Evolutionary conservation across 2,113 vertebrate species (phyloP).

Genomic region (Morone chrysops): DNA sequence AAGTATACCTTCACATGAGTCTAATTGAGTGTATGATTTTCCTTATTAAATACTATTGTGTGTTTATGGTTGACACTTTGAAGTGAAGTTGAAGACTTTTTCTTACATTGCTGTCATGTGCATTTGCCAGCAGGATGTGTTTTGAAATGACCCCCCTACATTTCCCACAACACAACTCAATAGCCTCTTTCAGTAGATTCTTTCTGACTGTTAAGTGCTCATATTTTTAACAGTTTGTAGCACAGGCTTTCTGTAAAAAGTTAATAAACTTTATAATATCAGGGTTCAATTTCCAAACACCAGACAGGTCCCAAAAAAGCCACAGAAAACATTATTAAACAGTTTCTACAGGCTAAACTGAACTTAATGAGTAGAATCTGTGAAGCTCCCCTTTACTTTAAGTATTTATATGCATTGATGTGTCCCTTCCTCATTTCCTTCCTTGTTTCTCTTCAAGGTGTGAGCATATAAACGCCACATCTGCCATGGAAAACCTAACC

Average conservation of each 20-base stretch:
- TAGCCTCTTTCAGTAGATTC: no score
- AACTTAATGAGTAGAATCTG: not conserved
- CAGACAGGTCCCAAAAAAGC: not conserved
- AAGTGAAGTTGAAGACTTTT: not conserved
- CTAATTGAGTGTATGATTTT: not conserved
- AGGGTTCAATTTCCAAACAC: no score
- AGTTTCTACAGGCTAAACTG: not conserved
- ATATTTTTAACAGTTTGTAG: no score
- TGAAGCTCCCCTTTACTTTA: not conserved
- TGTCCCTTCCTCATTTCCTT: constrained; percentile 7
- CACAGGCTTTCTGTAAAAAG: no score
- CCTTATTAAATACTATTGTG: no score
- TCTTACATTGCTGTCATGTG: not conserved
- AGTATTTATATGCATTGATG: not conserved
- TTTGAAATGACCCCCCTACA: not conserved
- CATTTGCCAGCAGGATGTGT: not conserved
- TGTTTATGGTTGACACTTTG: not conserved
- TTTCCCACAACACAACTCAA: not conserved
- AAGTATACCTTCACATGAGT: constrained; percentile 25
- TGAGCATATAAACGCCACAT: not conserved
- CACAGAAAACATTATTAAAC: not conserved
- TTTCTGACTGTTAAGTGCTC: no score
- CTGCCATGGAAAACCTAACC: constrained; percentile 58
- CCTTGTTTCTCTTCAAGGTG: constrained; percentile 35
- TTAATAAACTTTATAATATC: no score